Conservation (phyloP, 1,140 invertebrate genomes). For the Bombyx mandarina region DNA sequence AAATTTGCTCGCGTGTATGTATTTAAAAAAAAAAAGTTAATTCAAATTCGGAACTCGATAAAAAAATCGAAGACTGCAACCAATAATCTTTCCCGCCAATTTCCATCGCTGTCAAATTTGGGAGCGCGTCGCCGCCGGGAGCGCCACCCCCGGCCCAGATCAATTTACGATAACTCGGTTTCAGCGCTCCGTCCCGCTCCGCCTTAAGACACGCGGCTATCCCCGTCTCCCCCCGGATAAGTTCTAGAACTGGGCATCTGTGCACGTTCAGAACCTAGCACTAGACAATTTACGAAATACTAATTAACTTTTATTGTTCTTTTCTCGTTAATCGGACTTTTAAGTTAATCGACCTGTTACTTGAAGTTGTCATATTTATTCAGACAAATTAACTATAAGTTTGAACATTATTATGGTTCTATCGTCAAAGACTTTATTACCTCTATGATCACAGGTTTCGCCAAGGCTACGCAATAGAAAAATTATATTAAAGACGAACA, state of each 20-base stretch:
- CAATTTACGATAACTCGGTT: slow-evolving; percentile 63
- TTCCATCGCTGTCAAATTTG: slow-evolving; percentile 69
- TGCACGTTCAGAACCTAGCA: slow-evolving; percentile 26
- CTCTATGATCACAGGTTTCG: no score
- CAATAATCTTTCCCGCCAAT: slow-evolving; percentile 68
- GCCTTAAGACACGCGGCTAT: slow-evolving; percentile 53
- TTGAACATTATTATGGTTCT: no score
- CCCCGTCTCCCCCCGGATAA: slow-evolving; percentile 50
- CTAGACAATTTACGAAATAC: slow-evolving; percentile 8
- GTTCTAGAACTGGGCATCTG: slow-evolving; percentile 46
- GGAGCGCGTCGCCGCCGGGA: slow-evolving; percentile 24
- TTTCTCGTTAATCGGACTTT: no score
- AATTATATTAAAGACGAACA: no score
- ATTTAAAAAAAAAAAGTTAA: slow-evolving; percentile 7
- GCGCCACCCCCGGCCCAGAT: slow-evolving; percentile 49
- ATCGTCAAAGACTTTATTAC: no score
- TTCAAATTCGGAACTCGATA: slow-evolving; percentile 16
- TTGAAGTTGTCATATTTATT: no score
- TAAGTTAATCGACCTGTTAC: no score
- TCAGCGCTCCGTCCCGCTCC: slow-evolving; percentile 41
- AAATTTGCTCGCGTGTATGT: background rate
- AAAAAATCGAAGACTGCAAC: slow-evolving; percentile 27
- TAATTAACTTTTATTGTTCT: background rate
- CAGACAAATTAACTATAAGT: no score
- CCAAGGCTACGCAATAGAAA: no score